Base-by-base conservation (phyloP, 2,797 vertebrate genomes). In the Pseudochaenichthys georgianus region DNA sequence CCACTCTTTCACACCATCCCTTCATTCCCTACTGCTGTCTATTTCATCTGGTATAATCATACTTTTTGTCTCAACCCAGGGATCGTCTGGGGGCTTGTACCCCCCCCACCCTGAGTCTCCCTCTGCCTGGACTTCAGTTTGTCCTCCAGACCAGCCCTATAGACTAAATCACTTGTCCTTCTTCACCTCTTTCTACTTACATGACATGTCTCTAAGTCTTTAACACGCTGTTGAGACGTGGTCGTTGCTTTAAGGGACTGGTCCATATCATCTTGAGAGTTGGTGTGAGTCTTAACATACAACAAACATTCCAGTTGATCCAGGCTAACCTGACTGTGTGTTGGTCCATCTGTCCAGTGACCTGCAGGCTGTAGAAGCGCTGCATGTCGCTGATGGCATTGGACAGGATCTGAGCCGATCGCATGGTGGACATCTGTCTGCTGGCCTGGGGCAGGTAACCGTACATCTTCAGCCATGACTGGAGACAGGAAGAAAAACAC, bases 381-480 rank as follows among this genome's bases (percentile, higher is more conserved):
- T 99, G 98, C 98, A 99, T 99, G 86, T 98, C 96, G 0, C 96
- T 83, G 0, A 99, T 86, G 45, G 98, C 96, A 0, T 90, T 89
- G 58, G 96, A 95, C 73, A 99, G 92, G 88, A 96, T 98, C 95
- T 98, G 96, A 8, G 97, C 95, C 0, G 98, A 97, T 81, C 95
- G 95, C 96, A 99, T 95, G 85, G 98, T 98, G 58, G 98, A 99
- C 97, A 97, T 97, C 89, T 97, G 95, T 52, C 93, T 94, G 87
- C 92, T 97, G 80, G 95, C 93, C 87, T 96, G 96, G 0, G 97
- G 96, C 75, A 98, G 94, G 94, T 97, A 97, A 21, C 97, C 97
- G 0, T 97, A 98, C 88, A 95, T 95, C 82, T 95, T 94, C 87
- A 98, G 94, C 97, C 97, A 98, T 70, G 96, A 94, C 97, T 98